Conservation (phyloP, 2,888 invertebrate species). For the Aquatica leii region DNA sequence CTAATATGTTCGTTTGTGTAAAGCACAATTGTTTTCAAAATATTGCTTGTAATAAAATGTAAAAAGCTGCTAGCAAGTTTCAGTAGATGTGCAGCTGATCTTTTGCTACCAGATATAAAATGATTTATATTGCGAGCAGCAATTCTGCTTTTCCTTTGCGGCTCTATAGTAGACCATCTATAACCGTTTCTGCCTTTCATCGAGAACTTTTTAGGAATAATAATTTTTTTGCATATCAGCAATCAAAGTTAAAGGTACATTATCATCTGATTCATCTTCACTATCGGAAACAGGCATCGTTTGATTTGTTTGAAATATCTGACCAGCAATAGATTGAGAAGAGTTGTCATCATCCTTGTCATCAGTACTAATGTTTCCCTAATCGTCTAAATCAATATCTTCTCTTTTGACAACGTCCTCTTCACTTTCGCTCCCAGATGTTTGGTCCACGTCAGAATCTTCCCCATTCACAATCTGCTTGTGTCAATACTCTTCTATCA, state of each 20-base stretch:
- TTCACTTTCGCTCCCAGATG: neutral
- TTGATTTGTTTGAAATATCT: too few species aligned
- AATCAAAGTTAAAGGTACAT: neutral
- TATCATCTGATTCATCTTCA: neutral
- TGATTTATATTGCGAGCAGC: constrained; percentile 4
- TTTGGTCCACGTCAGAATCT: constrained; percentile 3
- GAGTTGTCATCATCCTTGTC: neutral
- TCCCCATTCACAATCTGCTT: neutral
- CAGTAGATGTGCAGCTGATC: too few species aligned
- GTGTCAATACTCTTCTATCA: constrained; percentile 4
- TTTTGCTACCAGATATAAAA: constrained; percentile 1
- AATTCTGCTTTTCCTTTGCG: constrained; percentile 1
- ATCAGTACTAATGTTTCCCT: neutral
- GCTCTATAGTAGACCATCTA: constrained; percentile 10
- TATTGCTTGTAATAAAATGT: neutral
- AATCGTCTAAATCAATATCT: neutral
- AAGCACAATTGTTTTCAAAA: too few species aligned
- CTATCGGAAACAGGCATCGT: constrained; percentile 1
- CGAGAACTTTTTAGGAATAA: neutral
- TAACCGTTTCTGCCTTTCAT: constrained; percentile 10
- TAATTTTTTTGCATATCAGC: neutral
- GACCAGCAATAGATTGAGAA: neutral
- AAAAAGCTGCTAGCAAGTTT: neutral
- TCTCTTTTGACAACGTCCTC: neutral
- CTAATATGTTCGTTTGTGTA: constrained; percentile 2